A percentile compares a stretch with the other conserved stretches of the same genome.
These are phyloP conservation scores for Okamejei kenojei DNA, from an alignment of 2,797 vertebrate genomes.

Conservation along the genomic window DNA sequence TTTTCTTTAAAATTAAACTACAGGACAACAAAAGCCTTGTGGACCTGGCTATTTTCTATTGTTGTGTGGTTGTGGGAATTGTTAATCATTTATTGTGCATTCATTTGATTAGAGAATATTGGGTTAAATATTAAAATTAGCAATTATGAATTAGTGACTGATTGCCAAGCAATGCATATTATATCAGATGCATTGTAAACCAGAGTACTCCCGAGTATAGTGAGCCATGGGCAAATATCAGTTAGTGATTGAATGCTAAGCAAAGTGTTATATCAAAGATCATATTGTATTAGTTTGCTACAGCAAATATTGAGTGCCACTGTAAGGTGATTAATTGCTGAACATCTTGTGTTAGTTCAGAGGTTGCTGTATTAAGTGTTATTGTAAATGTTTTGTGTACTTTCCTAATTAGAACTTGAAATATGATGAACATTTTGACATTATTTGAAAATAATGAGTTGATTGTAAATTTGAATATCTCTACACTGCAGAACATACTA, in stretches of 20 bases:
- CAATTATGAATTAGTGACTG: neutral
- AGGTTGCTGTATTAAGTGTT: neutral
- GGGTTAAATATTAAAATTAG: neutral
- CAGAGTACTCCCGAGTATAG: neutral
- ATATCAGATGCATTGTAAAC: neutral
- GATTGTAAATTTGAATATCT: neutral
- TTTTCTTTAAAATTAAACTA: neutral
- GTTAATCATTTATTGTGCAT: neutral
- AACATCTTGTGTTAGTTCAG: neutral
- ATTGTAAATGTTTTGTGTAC: neutral
- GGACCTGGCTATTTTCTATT: too few species aligned
- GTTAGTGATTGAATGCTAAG: neutral
- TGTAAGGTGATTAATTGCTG: neutral
- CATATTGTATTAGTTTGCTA: neutral
- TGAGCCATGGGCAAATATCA: neutral
- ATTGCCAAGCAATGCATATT: neutral
- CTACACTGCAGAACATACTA: neutral
- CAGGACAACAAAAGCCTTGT: neutral
- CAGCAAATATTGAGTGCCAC: neutral
- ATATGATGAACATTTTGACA: neutral
- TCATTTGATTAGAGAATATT: neutral
- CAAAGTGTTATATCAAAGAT: neutral
- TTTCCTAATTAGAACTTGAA: neutral
- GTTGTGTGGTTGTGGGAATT: neutral
- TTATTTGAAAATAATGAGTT: neutral